Evolutionary conservation across 2,888 invertebrate genomes (phyloP).

Genomic region (Stegophylla sp.): DNA sequence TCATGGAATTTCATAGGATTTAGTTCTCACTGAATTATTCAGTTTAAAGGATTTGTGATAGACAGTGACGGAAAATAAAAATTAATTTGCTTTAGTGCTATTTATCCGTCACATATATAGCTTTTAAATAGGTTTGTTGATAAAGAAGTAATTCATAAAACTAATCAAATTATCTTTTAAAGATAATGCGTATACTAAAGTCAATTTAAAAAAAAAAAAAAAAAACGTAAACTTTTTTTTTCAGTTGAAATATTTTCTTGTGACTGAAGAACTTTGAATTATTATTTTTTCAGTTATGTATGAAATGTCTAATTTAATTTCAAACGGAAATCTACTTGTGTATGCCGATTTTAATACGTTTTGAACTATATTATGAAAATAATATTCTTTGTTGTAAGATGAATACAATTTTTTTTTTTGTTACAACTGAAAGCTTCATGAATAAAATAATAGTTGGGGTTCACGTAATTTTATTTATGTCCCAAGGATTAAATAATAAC

Average conservation of each 20-base stretch:
- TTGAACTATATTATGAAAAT: slow-evolving; percentile 28
- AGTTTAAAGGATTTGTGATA: slow-evolving; percentile 17
- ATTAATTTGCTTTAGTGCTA: slow-evolving; percentile 39
- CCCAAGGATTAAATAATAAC: slow-evolving; percentile 46
- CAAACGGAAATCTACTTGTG: slow-evolving; percentile 22
- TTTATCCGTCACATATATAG: neutral
- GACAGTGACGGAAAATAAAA: slow-evolving; percentile 40
- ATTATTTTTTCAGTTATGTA: slow-evolving; percentile 6
- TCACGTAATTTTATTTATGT: slow-evolving; percentile 43
- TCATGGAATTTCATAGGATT: slow-evolving; percentile 35
- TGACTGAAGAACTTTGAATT: neutral
- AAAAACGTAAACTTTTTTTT: neutral
- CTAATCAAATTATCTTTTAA: slow-evolving; percentile 33
- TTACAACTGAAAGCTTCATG: slow-evolving; percentile 32
- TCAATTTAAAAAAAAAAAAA: slow-evolving; percentile 11
- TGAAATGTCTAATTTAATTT: slow-evolving; percentile 24
- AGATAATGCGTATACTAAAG: slow-evolving; percentile 27
- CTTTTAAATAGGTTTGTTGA: slow-evolving; percentile 14
- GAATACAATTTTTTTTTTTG: slow-evolving; percentile 1
- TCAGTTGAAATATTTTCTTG: slow-evolving; percentile 18
- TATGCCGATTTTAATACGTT: slow-evolving; percentile 33
- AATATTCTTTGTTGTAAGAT: slow-evolving; percentile 28
- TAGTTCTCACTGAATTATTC: slow-evolving; percentile 8
- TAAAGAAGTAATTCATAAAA: slow-evolving; percentile 23
- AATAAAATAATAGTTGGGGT: slow-evolving; percentile 45